Percentiles rank a stretch among this genome's conserved stretches.
phyloP scores from a whole-genome alignment of 2,797 vertebrate species.

The Delichon dasypus region DNA sequence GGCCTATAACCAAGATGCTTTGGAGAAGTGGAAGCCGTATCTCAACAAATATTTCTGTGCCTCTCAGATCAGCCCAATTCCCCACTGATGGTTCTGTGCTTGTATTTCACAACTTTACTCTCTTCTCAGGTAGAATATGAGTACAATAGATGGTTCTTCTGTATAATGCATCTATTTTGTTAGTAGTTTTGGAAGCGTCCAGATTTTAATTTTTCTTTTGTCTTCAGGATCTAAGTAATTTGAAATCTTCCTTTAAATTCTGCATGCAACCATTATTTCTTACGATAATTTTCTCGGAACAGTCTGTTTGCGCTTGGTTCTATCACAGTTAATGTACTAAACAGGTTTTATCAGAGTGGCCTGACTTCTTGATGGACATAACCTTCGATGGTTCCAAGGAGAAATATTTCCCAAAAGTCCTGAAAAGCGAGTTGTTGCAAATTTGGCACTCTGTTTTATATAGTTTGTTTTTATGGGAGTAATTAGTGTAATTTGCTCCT shows the following conservation, averaged over 20 bases:
- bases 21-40: neutral
- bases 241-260: neutral
- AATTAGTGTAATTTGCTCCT: neutral
- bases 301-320: neutral
- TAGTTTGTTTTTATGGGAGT: neutral
- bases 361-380: neutral
- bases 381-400: neutral
- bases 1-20: neutral
- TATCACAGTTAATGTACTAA: neutral
- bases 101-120: neutral
- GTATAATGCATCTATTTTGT: neutral
- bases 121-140: neutral
- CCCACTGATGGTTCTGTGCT: neutral
- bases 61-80: neutral
- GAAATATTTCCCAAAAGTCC: neutral
- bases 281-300: neutral
- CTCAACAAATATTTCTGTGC: neutral
- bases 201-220: neutral
- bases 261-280: neutral
- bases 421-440: neutral
- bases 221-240: neutral
- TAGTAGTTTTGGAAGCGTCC: neutral
- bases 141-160: neutral
- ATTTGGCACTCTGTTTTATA: neutral
- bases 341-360: neutral